Evolutionary conservation across 92 coral and sea anemone species (phyloP).

Genomic region (Palythoa grandis): DNA sequence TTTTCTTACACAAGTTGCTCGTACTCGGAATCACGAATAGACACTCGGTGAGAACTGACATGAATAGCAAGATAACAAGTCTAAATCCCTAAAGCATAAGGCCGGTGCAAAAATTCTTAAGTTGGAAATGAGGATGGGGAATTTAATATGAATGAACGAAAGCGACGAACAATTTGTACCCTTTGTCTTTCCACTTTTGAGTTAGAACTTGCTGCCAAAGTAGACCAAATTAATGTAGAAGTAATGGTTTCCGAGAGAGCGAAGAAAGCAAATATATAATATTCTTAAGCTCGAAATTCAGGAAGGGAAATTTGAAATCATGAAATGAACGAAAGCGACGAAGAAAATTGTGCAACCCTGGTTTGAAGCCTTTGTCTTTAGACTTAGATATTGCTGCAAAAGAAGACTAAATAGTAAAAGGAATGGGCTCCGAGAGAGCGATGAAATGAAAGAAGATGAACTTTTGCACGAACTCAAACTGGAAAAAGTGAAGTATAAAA

Average conservation of each 20-base stretch:
- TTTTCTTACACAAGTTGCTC: conserved; percentile 25
- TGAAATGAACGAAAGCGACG: conserved; percentile 28
- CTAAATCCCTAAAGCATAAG: conserved; percentile 19
- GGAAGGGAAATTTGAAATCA: conserved; percentile 38
- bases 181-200: conserved; percentile 34
- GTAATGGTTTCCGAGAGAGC: conserved; percentile 24
- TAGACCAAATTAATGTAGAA: conserved; percentile 35
- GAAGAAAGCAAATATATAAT: conserved; percentile 35
- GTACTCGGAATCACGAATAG: conserved; percentile 26
- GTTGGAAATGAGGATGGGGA: conserved; percentile 20
- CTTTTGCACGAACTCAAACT: conserved; percentile 29
- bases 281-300: conserved; percentile 35
- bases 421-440: conserved; percentile 32
- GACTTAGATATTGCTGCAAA: conserved; percentile 28
- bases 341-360: conserved; percentile 29
- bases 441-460: conserved; percentile 36
- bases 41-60: conserved; percentile 31
- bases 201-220: conserved; percentile 32
- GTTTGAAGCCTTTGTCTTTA: conserved; percentile 31
- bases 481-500: conserved; percentile 36
- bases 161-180: conserved; percentile 16
- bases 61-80: conserved; percentile 31
- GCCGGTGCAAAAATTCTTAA: conserved; percentile 29
- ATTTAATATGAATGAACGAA: conserved; percentile 30
- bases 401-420: conserved; percentile 15